Evolutionary conservation across 2,797 vertebrate species (phyloP), one percentile per base, ranked within the genome.

Genomic region (Miichthys miiuy): DNA sequence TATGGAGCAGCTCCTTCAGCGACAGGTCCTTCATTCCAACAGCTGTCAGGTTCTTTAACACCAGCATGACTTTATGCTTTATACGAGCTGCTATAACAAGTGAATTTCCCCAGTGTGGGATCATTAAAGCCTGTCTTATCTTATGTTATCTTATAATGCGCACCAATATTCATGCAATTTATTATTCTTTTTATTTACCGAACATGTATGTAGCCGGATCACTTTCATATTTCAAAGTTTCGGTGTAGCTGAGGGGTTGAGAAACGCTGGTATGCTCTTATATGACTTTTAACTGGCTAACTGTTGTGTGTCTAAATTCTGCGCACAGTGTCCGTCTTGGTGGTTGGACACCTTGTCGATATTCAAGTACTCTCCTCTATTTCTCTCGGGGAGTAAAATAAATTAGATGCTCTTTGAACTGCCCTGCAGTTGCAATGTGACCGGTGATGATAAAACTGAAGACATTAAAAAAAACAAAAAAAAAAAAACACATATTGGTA

Each of bases 391-490:
- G 92, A 92, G 91, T 92, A 89, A 91, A 95, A 96, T 96, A 96
- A 96, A 96, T 96, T 96, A 96, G 90, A 94, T 93, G 93, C 91
- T 94, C 93, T 83, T 86, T 93, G 92, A 96, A 96, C 96, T 95
- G 95, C 93, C 96, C 96, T 93, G 96, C 96, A 96, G 96, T 96
- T 93, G 92, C 94, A 94, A 91, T 92, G 92, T 93, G 93, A 94
- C 90, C 81, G 90, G 84, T 92, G 91, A 77, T 87, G 91, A 90
- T 86, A 88, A 84, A 88, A 88, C 64, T 88, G 85, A 83, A 91
- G 72, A 90, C 82, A 80, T 86, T 14, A 14, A 44, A 44, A 44
- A 44, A 44, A 44, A 42, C 12, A 42, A 42, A 42, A 42, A 42
- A 42, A 44, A 88, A 92, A 89, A 88, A 79, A 91, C 68, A 92